Evolutionary conservation across 2,113 vertebrate species (phyloP), one percentile per base, ranked within the genome.

Genomic region (Nycticebus coucang): DNA sequence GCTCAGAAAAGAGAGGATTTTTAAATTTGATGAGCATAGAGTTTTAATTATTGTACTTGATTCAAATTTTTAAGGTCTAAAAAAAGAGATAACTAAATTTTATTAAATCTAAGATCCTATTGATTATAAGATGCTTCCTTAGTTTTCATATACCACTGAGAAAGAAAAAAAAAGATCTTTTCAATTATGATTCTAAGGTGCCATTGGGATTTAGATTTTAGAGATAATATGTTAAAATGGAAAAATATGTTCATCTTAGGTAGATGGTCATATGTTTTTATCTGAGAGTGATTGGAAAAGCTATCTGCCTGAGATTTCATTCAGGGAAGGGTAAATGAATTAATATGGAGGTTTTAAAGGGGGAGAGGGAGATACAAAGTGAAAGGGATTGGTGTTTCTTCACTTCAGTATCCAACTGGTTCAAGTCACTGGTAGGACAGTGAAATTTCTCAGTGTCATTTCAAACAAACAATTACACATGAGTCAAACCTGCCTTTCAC

Each of bases 151-250:
- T 55, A 41, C 45, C n/a, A 66, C 28, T 77, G 69, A 68, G 45
- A 89, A 74, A 35, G 24, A 10, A 59, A 64, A 59, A 64, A 57
- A 81, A 57, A n/a, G 28, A 18, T n/a, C 45, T 2, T 77, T 80
- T 24, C 26, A 69, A 4, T 93, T 86, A 50, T 64, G 53, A 74
- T 78, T 45, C 22, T 60, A 84, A 68, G 50, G 57, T 89, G 26
- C 35, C 24, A n/a, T 3, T 66, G 45, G 85, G 17, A 81, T 82
- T 89, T 72, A 62, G 90, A 41, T 78, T 93, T 92, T 50, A 87
- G 71, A 89, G n/a, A 37, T 28, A 50, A 80, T 60, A 87, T 53
- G 55, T 64, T 94, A 75, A 94, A 86, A 80, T 89, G 71, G 26
- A 83, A 84, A 89, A 55, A 69, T 35, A 59, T 12, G 85, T 41